Conservation (phyloP, 2,888 invertebrate species). For the Meiosimyza platycephala region DNA sequence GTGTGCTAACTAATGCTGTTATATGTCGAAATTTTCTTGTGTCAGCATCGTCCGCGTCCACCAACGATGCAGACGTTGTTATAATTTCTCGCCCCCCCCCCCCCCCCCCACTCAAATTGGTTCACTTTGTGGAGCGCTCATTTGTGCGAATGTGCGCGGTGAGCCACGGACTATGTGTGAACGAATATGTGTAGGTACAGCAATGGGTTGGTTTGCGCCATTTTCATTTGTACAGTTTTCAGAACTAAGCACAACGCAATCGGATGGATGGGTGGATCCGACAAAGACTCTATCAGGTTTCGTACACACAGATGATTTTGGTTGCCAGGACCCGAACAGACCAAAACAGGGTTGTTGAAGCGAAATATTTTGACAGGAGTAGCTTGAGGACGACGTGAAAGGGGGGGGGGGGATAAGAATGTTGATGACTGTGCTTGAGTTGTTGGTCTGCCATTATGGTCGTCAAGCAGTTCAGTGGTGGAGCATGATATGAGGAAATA, state of each 20-base stretch:
- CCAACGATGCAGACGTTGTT: constrained; percentile 51
- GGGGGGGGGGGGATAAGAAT: neutral
- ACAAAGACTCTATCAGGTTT: constrained; percentile 48
- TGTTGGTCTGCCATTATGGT: constrained; percentile 20
- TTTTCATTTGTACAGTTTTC: neutral
- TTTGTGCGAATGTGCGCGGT: constrained; percentile 49
- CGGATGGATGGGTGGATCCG: constrained; percentile 55
- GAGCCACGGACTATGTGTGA: constrained; percentile 48
- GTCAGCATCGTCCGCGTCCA: constrained; percentile 10
- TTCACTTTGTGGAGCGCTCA: constrained; percentile 45
- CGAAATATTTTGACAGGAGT: constrained; percentile 39
- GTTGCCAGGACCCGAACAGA: constrained; percentile 56
- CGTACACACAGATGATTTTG: constrained; percentile 42
- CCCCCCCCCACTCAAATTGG: constrained; percentile 60
- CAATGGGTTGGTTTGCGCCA: constrained; percentile 4
- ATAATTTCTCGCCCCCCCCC: constrained; percentile 57
- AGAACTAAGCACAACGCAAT: constrained; percentile 27
- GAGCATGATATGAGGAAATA: neutral
- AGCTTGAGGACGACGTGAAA: constrained; percentile 55
- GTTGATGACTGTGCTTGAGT: constrained; percentile 27
- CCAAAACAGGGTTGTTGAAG: constrained; percentile 54
- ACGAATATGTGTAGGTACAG: constrained; percentile 18
- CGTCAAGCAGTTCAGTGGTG: neutral
- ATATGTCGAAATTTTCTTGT: constrained; percentile 11
- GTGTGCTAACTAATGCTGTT: constrained; percentile 19